Evolutionary conservation across 2,113 vertebrate species (phyloP), one percentile per base, ranked within the genome.

Genomic region (Tamias sibiricus): DNA sequence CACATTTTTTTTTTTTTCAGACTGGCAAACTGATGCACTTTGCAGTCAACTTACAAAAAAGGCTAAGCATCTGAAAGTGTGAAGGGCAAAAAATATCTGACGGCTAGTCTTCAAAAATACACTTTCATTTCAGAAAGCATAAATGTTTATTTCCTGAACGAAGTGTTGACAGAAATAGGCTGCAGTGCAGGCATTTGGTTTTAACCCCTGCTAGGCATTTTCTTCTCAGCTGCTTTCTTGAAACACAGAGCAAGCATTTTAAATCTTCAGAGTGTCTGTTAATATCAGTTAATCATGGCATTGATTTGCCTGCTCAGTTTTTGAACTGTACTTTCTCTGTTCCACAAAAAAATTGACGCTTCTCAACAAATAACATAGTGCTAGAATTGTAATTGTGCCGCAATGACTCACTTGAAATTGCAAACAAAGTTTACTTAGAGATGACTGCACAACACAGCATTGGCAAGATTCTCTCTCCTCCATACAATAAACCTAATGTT

Each of bases 51-150:
- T 98, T 98, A 98, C 98, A 99, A 98, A 99, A 99, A 99, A 98
- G 98, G 98, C 98, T 98, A 99, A 99, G 98, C 98, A 98, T 98
- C 96, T 98, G 98, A 97, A 98, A 98, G 98, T 99, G 99, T 99
- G 99, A 99, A 99, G 99, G 99, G 99, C 98, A 99, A 98, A 99
- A 98, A 98, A 98, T 98, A 99, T 99, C 99, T 99, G 99, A 99
- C 97, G 98, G 98, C 98, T 97, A 98, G 98, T 98, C 99, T 99
- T 99, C 98, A 99, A 98, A 99, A 99, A 98, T 98, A 98, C 98
- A 99, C 98, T 98, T 98, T 97, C 98, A 98, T 98, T 99, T 99
- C 99, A 99, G 97, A 98, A 99, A 98, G 98, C 98, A 99, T 98
- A 98, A 99, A 98, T 98, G 98, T 99, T 99, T 99, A 98, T 98